These are phyloP conservation scores for Cydia pomonella DNA, from an alignment of 1,140 invertebrate species.

Conservation along the genomic window DNA sequence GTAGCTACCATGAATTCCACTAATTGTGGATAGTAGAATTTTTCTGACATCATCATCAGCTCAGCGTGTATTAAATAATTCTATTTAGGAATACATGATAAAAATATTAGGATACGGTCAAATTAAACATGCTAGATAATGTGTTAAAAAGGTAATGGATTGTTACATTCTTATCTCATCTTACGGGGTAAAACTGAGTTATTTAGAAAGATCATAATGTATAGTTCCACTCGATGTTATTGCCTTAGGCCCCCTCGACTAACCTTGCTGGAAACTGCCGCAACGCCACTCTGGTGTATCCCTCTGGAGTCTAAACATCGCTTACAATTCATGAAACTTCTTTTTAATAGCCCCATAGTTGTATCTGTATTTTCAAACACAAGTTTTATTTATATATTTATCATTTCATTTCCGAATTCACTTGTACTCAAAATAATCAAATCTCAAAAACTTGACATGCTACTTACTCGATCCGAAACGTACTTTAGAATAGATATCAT, in stretches of 20 bases:
- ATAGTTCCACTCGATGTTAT: no score
- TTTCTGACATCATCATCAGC: no score
- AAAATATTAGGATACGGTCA: no score
- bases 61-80: no score
- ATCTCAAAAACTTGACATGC: neutral
- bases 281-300: slow-evolving; percentile 8
- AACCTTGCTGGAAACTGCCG: slow-evolving; percentile 3
- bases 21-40: no score
- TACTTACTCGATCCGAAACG: neutral
- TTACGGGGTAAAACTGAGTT: no score
- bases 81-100: no score
- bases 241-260: neutral
- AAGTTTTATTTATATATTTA: neutral
- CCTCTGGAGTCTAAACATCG: neutral
- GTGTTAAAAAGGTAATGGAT: no score
- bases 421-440: neutral
- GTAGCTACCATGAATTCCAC: no score
- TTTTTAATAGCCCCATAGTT: slow-evolving; percentile 35
- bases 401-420: neutral
- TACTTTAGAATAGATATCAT: neutral
- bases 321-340: slow-evolving; percentile 35
- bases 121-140: no score
- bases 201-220: no score
- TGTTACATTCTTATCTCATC: no score
- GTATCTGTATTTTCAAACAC: neutral